These are phyloP conservation scores for Subanguina moxae DNA, from an alignment of 1,140 invertebrate genomes.

Conservation along the genomic window DNA sequence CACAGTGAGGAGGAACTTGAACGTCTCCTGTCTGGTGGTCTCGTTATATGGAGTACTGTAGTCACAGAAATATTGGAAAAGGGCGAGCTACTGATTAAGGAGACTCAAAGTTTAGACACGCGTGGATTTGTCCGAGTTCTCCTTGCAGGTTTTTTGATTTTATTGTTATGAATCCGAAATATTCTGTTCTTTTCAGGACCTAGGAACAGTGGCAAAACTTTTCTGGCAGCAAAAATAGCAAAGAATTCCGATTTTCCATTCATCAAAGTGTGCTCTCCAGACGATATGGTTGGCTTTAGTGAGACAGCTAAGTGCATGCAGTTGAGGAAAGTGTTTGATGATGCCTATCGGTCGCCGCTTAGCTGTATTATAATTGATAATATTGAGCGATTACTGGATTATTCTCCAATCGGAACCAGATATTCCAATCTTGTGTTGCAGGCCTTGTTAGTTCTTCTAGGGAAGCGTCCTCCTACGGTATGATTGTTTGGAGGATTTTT, in stretches of 20 bases:
- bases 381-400: conserved; percentile 91
- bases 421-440: conserved; percentile 96
- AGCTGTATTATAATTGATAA: conserved; percentile 96
- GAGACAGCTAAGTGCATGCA: conserved; percentile 84
- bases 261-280: conserved; percentile 90
- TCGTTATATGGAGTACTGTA: conserved; percentile 86
- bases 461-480: conserved; percentile 79
- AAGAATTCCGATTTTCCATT: conserved; percentile 96
- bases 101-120: conserved; percentile 74
- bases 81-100: conserved; percentile 82
- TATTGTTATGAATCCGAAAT: too few species aligned
- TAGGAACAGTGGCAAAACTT: conserved; percentile 75
- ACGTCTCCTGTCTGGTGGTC: conserved; percentile 67
- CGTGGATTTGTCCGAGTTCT: conserved; percentile 55
- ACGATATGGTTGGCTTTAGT: conserved; percentile 95
- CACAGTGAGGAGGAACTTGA: conserved; percentile 37
- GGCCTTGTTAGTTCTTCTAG: conserved; percentile 84
- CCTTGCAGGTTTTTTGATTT: conserved; percentile 43
- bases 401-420: conserved; percentile 87
- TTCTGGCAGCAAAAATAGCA: conserved; percentile 86
- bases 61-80: conserved; percentile 81
- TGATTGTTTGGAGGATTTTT: background rate
- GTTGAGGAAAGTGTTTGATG: conserved; percentile 94
- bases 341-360: conserved; percentile 91
- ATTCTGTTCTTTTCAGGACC: conserved; percentile 62